phyloP scores from a whole-genome alignment of 2,113 vertebrate species.

The Pandion haliaetus region DNA sequence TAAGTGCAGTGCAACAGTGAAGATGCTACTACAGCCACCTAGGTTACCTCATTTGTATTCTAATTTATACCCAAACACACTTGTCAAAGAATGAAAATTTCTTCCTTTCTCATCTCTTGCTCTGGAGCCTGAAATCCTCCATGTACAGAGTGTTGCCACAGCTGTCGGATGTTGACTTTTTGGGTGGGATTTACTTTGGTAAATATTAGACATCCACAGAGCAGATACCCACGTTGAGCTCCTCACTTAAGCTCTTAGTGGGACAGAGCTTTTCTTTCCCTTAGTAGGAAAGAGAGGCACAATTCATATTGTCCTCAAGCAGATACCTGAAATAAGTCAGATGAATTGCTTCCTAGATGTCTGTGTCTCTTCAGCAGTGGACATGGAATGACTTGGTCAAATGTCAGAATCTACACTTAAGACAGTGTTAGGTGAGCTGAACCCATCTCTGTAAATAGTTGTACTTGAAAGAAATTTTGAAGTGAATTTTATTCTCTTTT shows the following conservation, averaged over 20 bases:
- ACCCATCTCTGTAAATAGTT: neutral
- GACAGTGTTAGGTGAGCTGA: neutral
- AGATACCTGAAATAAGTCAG: neutral
- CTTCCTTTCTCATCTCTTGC: neutral
- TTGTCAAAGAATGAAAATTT: neutral
- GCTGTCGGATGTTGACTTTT: neutral
- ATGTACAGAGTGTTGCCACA: neutral
- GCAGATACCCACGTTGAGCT: neutral
- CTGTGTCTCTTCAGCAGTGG: neutral
- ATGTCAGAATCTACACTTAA: neutral
- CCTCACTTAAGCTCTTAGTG: neutral
- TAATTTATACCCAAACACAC: neutral
- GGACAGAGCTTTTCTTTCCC: neutral
- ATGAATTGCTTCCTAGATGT: neutral
- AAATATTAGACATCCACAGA: neutral
- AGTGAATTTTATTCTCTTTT: neutral
- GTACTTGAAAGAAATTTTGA: neutral
- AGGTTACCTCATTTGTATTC: neutral
- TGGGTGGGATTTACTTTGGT: neutral
- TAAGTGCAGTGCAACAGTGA: neutral
- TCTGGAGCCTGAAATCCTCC: neutral
- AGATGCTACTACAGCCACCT: neutral
- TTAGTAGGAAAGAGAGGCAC: neutral
- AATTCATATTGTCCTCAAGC: neutral
- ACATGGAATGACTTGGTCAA: neutral